Evolutionary conservation across 2,797 vertebrate species (phyloP).

Genomic region (Perodicticus potto): DNA sequence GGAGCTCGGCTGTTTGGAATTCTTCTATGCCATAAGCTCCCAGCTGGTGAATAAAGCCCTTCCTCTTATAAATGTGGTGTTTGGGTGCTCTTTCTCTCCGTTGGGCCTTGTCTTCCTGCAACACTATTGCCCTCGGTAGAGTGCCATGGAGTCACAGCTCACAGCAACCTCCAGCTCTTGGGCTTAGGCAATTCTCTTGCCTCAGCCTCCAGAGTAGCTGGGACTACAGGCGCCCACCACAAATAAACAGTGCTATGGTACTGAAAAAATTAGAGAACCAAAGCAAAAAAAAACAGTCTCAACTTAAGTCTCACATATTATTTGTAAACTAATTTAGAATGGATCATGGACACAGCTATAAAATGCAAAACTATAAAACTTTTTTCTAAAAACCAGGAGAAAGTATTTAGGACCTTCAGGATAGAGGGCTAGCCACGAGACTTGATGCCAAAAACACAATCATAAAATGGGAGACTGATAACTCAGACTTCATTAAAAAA

Average conservation of each 20-base stretch:
- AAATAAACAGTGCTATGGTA: neutral
- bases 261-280: neutral
- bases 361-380: neutral
- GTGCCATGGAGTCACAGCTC: too few species aligned
- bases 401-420: neutral
- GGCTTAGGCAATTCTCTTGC: too few species aligned
- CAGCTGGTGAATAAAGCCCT: too few species aligned
- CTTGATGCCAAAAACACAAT: neutral
- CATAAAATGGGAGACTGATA: neutral
- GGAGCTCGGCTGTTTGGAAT: too few species aligned
- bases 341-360: neutral
- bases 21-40: too few species aligned
- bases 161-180: too few species aligned
- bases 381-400: neutral
- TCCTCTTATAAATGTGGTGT: too few species aligned
- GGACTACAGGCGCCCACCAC: too few species aligned
- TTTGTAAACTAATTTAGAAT: neutral
- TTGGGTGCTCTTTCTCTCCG: too few species aligned
- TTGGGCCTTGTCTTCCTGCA: too few species aligned
- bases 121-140: too few species aligned
- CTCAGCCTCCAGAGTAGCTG: too few species aligned
- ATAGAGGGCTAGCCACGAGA: neutral
- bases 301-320: neutral
- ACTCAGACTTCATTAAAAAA: neutral
- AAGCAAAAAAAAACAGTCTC: neutral